Percentiles rank a stretch among this genome's conserved stretches.
Conservation (phyloP, 2,113 vertebrate species). For the Plectropomus leopardus region DNA sequence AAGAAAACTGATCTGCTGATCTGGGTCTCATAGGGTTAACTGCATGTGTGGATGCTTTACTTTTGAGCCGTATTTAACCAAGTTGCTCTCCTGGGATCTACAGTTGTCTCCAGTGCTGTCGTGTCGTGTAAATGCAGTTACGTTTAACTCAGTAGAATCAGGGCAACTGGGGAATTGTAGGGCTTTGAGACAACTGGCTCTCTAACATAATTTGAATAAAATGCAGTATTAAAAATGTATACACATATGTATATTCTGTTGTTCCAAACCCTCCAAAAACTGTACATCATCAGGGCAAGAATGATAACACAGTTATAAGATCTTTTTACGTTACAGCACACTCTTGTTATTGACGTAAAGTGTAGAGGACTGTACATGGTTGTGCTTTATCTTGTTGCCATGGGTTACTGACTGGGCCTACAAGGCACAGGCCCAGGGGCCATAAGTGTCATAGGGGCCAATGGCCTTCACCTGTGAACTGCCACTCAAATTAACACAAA, state of each 20-base stretch:
- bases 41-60: not conserved
- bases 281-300: not conserved
- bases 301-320: not conserved
- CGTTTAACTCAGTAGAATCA: slow-evolving; percentile 18
- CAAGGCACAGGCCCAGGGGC: too few species aligned
- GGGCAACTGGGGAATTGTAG: not conserved
- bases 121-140: slow-evolving; percentile 15
- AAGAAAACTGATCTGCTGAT: too few species aligned
- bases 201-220: not conserved
- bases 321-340: not conserved
- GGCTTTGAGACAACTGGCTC: slow-evolving; percentile 6
- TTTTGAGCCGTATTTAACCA: not conserved
- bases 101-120: not conserved
- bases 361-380: not conserved
- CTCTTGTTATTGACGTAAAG: not conserved
- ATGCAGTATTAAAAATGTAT: not conserved
- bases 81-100: slow-evolving; percentile 1
- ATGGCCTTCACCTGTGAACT: too few species aligned
- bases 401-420: too few species aligned
- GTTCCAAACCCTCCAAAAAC: not conserved
- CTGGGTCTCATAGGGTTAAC: too few species aligned
- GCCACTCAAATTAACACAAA: too few species aligned
- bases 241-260: not conserved
- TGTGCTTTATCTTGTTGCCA: not conserved
- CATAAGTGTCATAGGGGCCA: too few species aligned